phyloP scores from a whole-genome alignment of 2,888 invertebrate species.

The Abrostola tripartita region DNA sequence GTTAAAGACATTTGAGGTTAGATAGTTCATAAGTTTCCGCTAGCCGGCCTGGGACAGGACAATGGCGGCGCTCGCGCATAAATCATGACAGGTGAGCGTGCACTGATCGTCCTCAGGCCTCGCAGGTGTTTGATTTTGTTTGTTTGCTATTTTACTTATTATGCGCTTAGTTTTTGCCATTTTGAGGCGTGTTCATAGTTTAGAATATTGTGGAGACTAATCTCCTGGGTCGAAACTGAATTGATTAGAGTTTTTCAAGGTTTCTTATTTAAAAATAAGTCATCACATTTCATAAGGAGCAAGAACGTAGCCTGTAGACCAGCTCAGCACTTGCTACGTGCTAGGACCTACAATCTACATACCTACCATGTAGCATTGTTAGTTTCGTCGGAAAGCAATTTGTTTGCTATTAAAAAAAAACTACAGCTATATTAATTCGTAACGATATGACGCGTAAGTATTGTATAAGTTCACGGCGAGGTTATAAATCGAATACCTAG shows the following conservation, averaged over 20 bases:
- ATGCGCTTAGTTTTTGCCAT: constrained; percentile 24
- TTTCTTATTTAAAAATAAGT: no score
- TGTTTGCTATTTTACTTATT: constrained; percentile 49
- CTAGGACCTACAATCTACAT: no score
- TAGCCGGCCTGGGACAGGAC: constrained; percentile 76
- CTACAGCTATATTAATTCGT: constrained; percentile 18
- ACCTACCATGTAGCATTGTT: no score
- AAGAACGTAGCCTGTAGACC: no score
- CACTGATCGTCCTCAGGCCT: constrained; percentile 65
- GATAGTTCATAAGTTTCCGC: constrained; percentile 76
- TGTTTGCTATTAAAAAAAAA: neutral
- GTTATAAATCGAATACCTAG: constrained; percentile 77
- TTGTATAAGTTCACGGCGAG: constrained; percentile 76
- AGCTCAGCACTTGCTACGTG: no score
- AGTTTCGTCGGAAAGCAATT: neutral
- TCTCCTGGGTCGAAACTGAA: no score
- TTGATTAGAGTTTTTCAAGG: no score
- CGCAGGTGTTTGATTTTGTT: constrained; percentile 71
- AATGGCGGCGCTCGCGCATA: constrained; percentile 77
- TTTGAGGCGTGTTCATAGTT: neutral
- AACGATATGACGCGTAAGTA: constrained; percentile 46
- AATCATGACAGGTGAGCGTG: constrained; percentile 83
- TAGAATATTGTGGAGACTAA: neutral
- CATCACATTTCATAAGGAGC: no score
- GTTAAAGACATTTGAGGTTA: constrained; percentile 73